Evolutionary conservation across 2,888 invertebrate species (phyloP), one percentile per base, ranked within the genome.

Genomic region (Nysson spinosus): DNA sequence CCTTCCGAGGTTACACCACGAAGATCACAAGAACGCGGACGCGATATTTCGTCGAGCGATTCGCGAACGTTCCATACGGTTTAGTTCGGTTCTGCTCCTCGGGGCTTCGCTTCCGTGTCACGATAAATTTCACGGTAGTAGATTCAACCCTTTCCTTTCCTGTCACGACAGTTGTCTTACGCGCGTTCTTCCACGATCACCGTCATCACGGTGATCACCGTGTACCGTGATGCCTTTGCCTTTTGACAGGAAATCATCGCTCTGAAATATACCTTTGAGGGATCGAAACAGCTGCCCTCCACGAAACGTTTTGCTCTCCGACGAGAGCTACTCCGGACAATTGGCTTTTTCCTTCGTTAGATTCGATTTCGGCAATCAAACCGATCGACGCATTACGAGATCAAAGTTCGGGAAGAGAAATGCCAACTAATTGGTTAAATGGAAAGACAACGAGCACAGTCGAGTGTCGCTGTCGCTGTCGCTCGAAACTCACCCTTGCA

Each of bases 381-480:
- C n/a, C n/a, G n/a, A n/a, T n/a, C n/a, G n/a, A n/a, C n/a, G n/a
- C n/a, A n/a, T n/a, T n/a, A n/a, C n/a, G n/a, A n/a, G 24, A 24
- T 6, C 4, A 24, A 6, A 24, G 4, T 24, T 24, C 24, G 24
- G 6, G 24, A 24, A 24, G n/a, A n/a, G n/a, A n/a, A n/a, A n/a
- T n/a, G n/a, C n/a, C n/a, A n/a, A n/a, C n/a, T 60, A 70, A 70
- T 70, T 70, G 54, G 32, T 28, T 50, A 32, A 70, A 70, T 70
- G 52, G 60, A 28, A n/a, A n/a, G n/a, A n/a, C n/a, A 42, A 26
- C 30, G 77, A 80, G 79, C 80, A 75, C 82, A 81, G 79, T 82
- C 82, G 79, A 82, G 81, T 80, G 84, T 78, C 80, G 73, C 69
- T 68, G n/a, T n/a, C 70, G 77, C 71, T n/a, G n/a, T 80, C 74